Conservation (phyloP, 2,888 invertebrate genomes). For the Pemphredon lugubris region DNA sequence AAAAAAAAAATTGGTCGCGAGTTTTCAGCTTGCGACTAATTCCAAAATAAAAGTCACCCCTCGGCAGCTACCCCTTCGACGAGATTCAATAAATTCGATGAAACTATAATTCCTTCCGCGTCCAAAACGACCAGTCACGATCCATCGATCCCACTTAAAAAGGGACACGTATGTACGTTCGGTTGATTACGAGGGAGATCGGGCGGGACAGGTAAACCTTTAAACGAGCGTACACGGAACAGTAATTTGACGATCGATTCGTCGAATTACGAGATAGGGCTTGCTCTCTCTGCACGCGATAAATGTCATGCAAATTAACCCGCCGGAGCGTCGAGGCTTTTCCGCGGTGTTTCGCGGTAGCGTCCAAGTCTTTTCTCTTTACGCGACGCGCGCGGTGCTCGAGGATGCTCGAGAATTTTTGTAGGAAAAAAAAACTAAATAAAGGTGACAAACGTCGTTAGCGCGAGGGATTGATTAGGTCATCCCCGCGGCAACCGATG, state of each 20-base stretch:
- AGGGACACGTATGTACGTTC: too few relatives aligned
- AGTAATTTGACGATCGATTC: background rate
- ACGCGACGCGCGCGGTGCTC: too few relatives aligned
- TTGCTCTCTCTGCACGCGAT: background rate
- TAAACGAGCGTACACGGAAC: background rate
- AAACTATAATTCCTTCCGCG: too few relatives aligned
- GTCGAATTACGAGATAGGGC: background rate
- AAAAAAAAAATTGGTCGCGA: too few relatives aligned
- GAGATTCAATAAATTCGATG: too few relatives aligned
- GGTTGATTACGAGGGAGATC: too few relatives aligned
- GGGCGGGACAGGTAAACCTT: too few relatives aligned
- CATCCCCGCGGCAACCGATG: conserved; percentile 79
- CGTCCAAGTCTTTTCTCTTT: background rate
- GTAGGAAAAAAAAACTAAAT: background rate
- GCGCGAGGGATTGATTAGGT: conserved; percentile 74
- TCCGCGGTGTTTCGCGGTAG: background rate
- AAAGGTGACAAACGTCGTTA: conserved; percentile 11
- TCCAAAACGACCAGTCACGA: too few relatives aligned
- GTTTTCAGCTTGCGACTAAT: too few relatives aligned
- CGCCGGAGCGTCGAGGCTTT: background rate
- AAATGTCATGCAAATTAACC: background rate
- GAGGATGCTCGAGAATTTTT: conserved; percentile 2
- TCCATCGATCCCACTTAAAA: too few relatives aligned
- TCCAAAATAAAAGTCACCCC: too few relatives aligned
- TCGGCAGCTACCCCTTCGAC: too few relatives aligned